Evolutionary conservation across 2,888 invertebrate genomes (phyloP), one percentile per base, ranked within the genome.

Genomic region (Rhodophaea formosa): DNA sequence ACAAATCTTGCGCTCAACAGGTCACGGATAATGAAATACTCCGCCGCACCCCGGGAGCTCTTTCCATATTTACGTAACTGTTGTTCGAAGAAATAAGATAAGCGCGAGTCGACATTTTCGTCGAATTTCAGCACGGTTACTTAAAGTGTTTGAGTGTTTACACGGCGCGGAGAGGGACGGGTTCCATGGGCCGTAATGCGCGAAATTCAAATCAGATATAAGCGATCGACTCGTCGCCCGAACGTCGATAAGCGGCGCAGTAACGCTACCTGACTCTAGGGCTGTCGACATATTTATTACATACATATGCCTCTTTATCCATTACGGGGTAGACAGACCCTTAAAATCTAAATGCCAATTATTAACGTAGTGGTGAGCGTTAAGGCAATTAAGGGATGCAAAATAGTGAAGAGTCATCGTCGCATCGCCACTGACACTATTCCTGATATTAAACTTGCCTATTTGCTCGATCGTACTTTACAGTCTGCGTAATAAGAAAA

Each of bases 131-230:
- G 71, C 71, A 73, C 71, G 79, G 77, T 80, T 81, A 75, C 80
- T 81, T 82, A 84, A 79, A 82, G 75, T 79, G 79, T 79, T 73
- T 68, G 77, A 76, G 77, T 86, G 84, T 87, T 85, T 86, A 83
- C 79, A 70, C 75, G 73, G 77, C 75, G 77, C 64, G 70, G 61
- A 1, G 68, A 72, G 66, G 69, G 64, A 72, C 66, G 71, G 70
- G 68, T 65, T 67, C 72, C 80, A 82, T 82, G 79, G 80, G 74
- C 66, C 68, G 82, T 86, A 84, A 86, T 84, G 82, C 77, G 78
- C 82, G 77, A 86, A 88, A 86, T 88, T 87, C 82, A 86, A 87
- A 89, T 88, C 85, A 84, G 86, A 87, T 85, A 84, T 82, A 79
- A 77, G 72, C 80, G 80, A 86, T 83, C 82, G 80, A 81, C 73